Evolutionary conservation across 1,140 invertebrate genomes (phyloP), one percentile per base, ranked within the genome.

Genomic region (Pseudoatta argentina): DNA sequence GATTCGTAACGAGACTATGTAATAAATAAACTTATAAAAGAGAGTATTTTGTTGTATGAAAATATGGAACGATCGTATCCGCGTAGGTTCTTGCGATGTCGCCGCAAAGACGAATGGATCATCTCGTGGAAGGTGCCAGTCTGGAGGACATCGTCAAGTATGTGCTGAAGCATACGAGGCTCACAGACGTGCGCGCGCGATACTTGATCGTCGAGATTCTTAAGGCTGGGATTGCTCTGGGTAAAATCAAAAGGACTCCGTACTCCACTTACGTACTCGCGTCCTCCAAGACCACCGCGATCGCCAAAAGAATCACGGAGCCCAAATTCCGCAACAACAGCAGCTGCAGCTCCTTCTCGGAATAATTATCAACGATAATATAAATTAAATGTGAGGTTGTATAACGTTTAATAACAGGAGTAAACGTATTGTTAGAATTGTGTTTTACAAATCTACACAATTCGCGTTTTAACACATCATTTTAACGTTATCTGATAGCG

Each of bases 111-210:
- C 48, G n/a, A 69, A 88, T 88, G 89, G 61, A 72, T 59, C 39
- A 5, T 48, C 24, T 51, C 18, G 66, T 21, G 76, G 78, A 90
- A 66, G 94, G 94, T 55, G 93, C 92, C 51, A 91, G 82, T 55
- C 91, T 95, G 67, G 78, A 91, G 6, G 87, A 85, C 18, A 95
- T 95, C 81, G 89, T 95, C n/a, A 75, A 85, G 3, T 92, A 95
- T 77, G 94, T 95, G 30, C 53, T 93, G 89, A 85, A 83, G 64
- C 83, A 92, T 8, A 92, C 91, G 57, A 86, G 90, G 12, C 83
- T 93, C 51, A 91, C 91, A 16, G 86, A 93, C 55, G 87, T 83
- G 7, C 86, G 89, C 16, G 94, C 92, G 0, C 86, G 91, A 16
- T 87, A 87, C 27, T 81, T 86, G 86, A 92, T 95, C 34, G 88